Base-by-base conservation (phyloP, 2,888 invertebrate species). In the Nymphalis polychloros region DNA sequence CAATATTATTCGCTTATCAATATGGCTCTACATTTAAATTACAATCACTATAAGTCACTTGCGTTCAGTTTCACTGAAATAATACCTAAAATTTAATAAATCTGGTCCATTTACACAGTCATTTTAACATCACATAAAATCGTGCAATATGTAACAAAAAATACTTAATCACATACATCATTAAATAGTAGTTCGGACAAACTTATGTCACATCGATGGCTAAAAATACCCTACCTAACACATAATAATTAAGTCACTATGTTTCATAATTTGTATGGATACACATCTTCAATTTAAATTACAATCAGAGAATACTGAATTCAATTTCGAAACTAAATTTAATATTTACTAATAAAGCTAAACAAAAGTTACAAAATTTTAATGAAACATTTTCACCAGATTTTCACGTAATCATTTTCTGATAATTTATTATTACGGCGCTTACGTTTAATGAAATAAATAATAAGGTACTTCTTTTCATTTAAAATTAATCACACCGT, bases 41-140 rank as follows among this genome's bases (percentile, higher is more conserved):
- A 77, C 74, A 68, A 75, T 76, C 79, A 73, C 79, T 77, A 72
- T 76, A 79, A 77, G 81, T 71, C 79, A 78, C 75, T 78, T 77
- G 74, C 71, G 73, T 78, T 88, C 89, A 90, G 89, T 89, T 87
- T 78, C 67, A 90, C 89, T 90, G 89, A 87, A 70, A 74, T 60
- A 27, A 61, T 64, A 59, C 53, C 53, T 69, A 71, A 71, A 80
- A 77, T 81, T 76, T 84, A 81, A 85, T 82, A 85, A 87, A 86
- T 85, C 88, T 90, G 89, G 88, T 90, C 89, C 89, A 78, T 83
- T 81, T 84, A 82, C 82, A 83, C 82, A 84, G 81, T 85, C 81
- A 79, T 78, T 75, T 80, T 83, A 84, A 86, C 81, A 85, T 82
- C 79, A 84, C 81, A 79, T 88, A 86, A 85, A 89, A 84, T 86